Evolutionary conservation across 2,888 invertebrate genomes (phyloP).

Genomic region (Caenorhabditis doughertyi): DNA sequence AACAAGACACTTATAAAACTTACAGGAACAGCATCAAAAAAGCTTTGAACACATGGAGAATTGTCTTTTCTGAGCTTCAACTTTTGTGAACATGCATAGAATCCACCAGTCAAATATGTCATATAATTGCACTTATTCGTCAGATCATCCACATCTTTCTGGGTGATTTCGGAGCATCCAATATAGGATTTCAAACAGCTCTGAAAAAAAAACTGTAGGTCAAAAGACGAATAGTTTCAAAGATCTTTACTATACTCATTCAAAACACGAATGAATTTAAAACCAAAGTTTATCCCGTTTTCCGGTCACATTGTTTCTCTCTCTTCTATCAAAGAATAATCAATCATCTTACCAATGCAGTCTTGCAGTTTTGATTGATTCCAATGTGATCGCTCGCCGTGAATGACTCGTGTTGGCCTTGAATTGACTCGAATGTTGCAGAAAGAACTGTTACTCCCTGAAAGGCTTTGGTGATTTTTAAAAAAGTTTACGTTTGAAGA

Average conservation of each 20-base stretch:
- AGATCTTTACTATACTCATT: background rate
- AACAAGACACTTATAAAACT: background rate
- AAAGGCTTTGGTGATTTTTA: no score
- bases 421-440: slow-evolving; percentile 49
- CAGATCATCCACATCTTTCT: slow-evolving; percentile 38
- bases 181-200: slow-evolving; percentile 44
- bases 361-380: slow-evolving; percentile 51
- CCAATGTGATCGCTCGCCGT: slow-evolving; percentile 58
- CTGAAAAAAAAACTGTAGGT: slow-evolving; percentile 25
- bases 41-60: slow-evolving; percentile 36
- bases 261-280: slow-evolving; percentile 2
- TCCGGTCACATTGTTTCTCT: slow-evolving; percentile 13
- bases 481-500: no score
- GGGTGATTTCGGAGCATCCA: slow-evolving; percentile 42
- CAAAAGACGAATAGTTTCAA: background rate
- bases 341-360: slow-evolving; percentile 43
- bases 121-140: slow-evolving; percentile 48
- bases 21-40: slow-evolving; percentile 32
- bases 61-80: slow-evolving; percentile 10
- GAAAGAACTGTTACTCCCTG: slow-evolving; percentile 39
- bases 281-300: slow-evolving; percentile 13
- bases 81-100: slow-evolving; percentile 54
- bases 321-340: slow-evolving; percentile 2
- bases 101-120: slow-evolving; percentile 51
- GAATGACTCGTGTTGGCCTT: slow-evolving; percentile 56